Evolutionary conservation across 2,888 invertebrate genomes (phyloP).

Genomic region (Rotaria macrura): DNA sequence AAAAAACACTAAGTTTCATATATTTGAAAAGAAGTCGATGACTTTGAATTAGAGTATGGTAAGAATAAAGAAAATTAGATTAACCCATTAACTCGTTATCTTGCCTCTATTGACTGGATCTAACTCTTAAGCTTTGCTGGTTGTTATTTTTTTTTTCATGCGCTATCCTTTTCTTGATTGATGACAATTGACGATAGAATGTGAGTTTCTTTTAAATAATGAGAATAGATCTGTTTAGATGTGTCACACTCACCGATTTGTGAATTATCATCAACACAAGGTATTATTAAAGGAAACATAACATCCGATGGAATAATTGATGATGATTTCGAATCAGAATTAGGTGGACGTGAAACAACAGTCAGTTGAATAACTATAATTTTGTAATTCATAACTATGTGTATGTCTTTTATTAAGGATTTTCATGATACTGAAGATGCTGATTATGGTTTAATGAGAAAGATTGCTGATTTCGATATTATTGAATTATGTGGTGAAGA

Average conservation of each 20-base stretch:
- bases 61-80: not conserved
- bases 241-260: not conserved
- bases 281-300: not conserved
- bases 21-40: not conserved
- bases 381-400: not conserved
- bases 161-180: not conserved
- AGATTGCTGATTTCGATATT: constrained; percentile 29
- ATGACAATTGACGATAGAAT: no score
- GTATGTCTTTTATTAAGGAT: not conserved
- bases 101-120: not conserved
- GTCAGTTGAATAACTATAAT: not conserved
- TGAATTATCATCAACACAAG: not conserved
- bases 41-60: not conserved
- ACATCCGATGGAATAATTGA: constrained; percentile 13
- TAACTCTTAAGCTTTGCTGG: not conserved
- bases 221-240: not conserved
- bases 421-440: not conserved
- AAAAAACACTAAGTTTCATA: not conserved
- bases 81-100: not conserved
- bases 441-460: not conserved
- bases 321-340: not conserved
- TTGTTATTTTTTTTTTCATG: not conserved
- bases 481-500: constrained; percentile 31
- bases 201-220: not conserved
- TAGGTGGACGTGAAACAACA: not conserved